Percentiles rank a stretch among this genome's conserved stretches.
Conservation (phyloP, 2,113 vertebrate species). For the Chrysochloris asiatica region DNA sequence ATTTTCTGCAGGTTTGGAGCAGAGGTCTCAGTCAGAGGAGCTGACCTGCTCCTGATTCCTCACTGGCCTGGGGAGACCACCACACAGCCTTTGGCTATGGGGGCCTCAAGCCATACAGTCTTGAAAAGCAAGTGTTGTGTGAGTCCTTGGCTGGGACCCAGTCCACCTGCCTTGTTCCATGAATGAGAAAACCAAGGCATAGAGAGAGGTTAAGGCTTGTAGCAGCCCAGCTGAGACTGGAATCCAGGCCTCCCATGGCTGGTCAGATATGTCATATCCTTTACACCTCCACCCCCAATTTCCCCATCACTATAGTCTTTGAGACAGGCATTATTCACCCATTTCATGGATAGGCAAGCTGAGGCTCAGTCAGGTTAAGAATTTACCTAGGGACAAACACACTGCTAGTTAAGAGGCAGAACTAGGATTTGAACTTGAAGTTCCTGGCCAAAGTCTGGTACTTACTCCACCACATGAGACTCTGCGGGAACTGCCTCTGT, state of each 20-base stretch:
- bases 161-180: not conserved
- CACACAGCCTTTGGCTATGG: fast-evolving
- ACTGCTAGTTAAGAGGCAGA: not conserved
- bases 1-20: not conserved
- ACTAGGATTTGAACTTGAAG: not conserved
- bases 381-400: not conserved
- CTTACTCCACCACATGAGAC: not conserved
- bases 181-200: not conserved
- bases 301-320: not conserved
- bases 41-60: not conserved
- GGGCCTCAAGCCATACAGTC: not conserved
- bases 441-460: not conserved
- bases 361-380: not conserved
- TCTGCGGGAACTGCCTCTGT: not conserved
- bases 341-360: not conserved
- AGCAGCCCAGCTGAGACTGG: not conserved
- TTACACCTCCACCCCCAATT: not conserved
- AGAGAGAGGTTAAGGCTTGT: not conserved
- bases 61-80: not conserved
- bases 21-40: not conserved
- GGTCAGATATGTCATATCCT: fast-evolving
- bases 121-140: not conserved
- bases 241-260: not conserved
- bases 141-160: not conserved
- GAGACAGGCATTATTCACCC: not conserved